Conservation (phyloP, 2,797 vertebrate genomes). For the Bovichtus variegatus region DNA sequence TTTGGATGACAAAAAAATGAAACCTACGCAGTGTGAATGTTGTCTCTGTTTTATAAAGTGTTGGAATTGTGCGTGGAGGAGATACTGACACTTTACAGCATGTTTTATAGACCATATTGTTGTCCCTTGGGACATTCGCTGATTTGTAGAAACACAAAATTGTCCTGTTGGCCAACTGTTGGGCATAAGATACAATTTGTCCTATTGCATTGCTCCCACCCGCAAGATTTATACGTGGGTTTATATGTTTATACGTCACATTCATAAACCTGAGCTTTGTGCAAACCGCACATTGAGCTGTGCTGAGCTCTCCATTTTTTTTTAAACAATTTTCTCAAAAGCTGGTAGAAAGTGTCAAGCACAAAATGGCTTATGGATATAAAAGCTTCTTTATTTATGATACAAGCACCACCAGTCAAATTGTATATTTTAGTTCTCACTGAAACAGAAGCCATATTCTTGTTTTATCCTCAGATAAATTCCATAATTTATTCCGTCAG, state of each 20-base stretch:
- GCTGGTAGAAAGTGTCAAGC: conserved; percentile 18
- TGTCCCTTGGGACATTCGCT: conserved; percentile 65
- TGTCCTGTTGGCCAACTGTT: conserved; percentile 57
- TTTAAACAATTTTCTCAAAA: conserved; percentile 39
- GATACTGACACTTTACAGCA: conserved; percentile 62
- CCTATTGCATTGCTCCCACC: conserved; percentile 49
- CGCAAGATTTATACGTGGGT: conserved; percentile 36
- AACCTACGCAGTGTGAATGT: conserved; percentile 63
- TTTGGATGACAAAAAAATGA: conserved; percentile 67
- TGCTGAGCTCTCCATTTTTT: conserved; percentile 18
- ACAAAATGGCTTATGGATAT: conserved; percentile 10
- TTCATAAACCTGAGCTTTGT: conserved; percentile 38
- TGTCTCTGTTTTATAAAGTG: conserved; percentile 59
- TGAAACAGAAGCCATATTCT: not conserved
- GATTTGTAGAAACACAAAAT: conserved; percentile 54
- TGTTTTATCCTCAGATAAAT: conserved; percentile 16
- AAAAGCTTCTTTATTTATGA: conserved; percentile 28
- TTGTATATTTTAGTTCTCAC: conserved; percentile 12
- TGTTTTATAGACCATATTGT: conserved; percentile 66
- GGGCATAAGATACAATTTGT: conserved; percentile 55
- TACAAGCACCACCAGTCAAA: conserved; percentile 6
- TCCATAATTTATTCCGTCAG: not conserved
- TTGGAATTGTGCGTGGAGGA: conserved; percentile 46
- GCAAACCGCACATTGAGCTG: conserved; percentile 41
- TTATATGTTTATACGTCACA: conserved; percentile 47